Percentiles rank a stretch among this genome's conserved stretches.
Conservation (phyloP, 2,113 vertebrate species). For the Gallinago media region DNA sequence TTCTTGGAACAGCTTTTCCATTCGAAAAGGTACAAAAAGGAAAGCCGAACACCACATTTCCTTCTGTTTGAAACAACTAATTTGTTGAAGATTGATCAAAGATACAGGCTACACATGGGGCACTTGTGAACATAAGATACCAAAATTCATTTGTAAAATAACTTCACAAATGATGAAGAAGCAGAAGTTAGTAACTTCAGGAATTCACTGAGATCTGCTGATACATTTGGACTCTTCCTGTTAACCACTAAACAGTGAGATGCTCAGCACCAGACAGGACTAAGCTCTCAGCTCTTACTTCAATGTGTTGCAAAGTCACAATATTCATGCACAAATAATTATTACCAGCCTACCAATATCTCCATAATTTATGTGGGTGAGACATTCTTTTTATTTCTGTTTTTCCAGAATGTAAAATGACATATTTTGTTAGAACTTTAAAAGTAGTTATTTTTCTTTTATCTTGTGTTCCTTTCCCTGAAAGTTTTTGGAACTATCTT, state of each 20-base stretch:
- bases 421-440: neutral
- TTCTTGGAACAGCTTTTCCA: neutral
- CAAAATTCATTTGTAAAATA: neutral
- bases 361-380: neutral
- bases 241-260: neutral
- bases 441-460: neutral
- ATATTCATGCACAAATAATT: neutral
- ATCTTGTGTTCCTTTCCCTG: neutral
- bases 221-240: neutral
- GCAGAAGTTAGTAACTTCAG: neutral
- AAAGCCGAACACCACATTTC: neutral
- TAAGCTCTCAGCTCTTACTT: neutral
- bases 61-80: neutral
- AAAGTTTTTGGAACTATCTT: neutral
- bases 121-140: neutral
- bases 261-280: neutral
- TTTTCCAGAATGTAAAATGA: neutral
- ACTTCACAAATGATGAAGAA: neutral
- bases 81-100: neutral
- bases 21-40: neutral
- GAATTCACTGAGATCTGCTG: neutral
- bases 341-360: neutral
- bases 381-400: neutral
- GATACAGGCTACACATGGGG: neutral
- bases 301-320: neutral